phyloP scores from a whole-genome alignment of 2,113 vertebrate species.

The human (Homo sapiens) region GRCh38 chr20:48800501-48801000 shows the following conservation, averaged over 20 bases:
- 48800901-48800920: too few species aligned
- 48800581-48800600: not conserved
- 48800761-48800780: too few species aligned
- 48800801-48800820: not conserved
- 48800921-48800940: too few species aligned
- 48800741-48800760: not conserved
- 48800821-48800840: too few species aligned
- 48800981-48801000: not conserved
- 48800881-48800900: too few species aligned
- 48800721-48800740: accelerated
- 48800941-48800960: not conserved
- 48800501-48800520: not conserved
- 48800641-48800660: not conserved
- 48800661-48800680: not conserved
- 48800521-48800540: not conserved
- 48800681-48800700: not conserved
- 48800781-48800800: accelerated
- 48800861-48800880: too few species aligned
- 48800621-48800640: accelerated
- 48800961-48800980: not conserved
- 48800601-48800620: not conserved
- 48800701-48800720: accelerated
- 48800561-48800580: not conserved
- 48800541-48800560: not conserved
- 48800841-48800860: too few species aligned